Conservation (phyloP, 2,797 vertebrate species). For the Micrastur ruficollis region DNA sequence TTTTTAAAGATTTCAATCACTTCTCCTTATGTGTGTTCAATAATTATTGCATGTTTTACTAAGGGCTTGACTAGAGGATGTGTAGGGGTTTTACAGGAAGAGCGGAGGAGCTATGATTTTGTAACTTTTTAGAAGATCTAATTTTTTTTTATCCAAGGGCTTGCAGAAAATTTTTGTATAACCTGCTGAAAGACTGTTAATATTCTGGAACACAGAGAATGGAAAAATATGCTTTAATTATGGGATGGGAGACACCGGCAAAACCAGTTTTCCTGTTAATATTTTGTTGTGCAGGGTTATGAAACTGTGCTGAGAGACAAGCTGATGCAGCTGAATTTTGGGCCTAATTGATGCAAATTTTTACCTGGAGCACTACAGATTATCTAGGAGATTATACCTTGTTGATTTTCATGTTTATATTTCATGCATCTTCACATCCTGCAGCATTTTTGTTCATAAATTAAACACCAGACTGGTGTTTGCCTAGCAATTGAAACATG, state of each 20-base stretch:
- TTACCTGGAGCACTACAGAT: not conserved
- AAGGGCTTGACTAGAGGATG: not conserved
- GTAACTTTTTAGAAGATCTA: not conserved
- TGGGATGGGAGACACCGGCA: not conserved
- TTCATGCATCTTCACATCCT: not conserved
- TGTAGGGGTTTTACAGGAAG: not conserved
- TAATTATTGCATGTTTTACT: not conserved
- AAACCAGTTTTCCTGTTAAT: not conserved
- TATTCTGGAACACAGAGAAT: not conserved
- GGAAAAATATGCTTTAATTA: not conserved
- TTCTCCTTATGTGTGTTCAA: not conserved
- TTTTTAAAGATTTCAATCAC: not conserved
- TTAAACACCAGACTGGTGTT: not conserved
- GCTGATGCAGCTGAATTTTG: not conserved
- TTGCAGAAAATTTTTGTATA: not conserved
- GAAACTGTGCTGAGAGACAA: not conserved
- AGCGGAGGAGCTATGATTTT: not conserved
- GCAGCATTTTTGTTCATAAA: conserved; percentile 2
- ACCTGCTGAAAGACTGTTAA: not conserved
- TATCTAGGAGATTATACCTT: not conserved
- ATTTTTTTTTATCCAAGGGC: not conserved
- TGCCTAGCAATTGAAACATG: not conserved
- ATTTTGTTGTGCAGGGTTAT: not conserved
- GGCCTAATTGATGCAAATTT: not conserved
- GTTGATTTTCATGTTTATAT: not conserved